Evolutionary conservation across 2,113 vertebrate genomes (phyloP).

Genomic region (Lepisosteus osseus): DNA sequence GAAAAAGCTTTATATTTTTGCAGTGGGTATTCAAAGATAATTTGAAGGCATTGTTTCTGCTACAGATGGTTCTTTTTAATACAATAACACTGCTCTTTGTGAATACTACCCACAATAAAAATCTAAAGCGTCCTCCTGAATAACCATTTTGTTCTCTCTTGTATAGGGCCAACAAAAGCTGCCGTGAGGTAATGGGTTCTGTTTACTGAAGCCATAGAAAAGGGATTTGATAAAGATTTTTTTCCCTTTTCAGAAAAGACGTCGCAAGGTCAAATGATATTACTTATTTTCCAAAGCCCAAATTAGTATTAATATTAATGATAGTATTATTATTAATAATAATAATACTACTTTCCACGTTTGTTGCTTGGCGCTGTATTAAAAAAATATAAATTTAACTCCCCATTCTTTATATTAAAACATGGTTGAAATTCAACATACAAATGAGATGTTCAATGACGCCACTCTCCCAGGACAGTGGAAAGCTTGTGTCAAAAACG

Average conservation of each 20-base stretch:
- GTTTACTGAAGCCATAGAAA: conserved; percentile 98
- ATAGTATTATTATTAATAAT: conserved; percentile 19
- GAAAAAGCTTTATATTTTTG: conserved; percentile 99
- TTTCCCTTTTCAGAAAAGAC: conserved; percentile 76
- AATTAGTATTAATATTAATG: conserved; percentile 7
- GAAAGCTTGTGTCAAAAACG: background rate
- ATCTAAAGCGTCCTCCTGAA: conserved; percentile 99
- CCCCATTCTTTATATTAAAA: too few species aligned
- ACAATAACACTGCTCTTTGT: conserved; percentile 99
- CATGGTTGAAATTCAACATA: too few species aligned
- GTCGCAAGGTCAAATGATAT: conserved; percentile 82
- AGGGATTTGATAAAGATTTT: conserved; percentile 98
- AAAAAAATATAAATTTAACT: too few species aligned
- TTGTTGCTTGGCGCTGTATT: too few species aligned
- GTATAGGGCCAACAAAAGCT: conserved; percentile 98
- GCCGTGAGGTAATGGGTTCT: conserved; percentile 98
- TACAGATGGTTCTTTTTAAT: conserved; percentile 99
- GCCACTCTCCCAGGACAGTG: background rate
- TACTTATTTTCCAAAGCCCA: conserved; percentile 52
- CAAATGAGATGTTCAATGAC: too few species aligned
- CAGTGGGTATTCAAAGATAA: conserved; percentile 99
- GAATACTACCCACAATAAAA: conserved; percentile 98
- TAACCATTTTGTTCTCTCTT: conserved; percentile 99
- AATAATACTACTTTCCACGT: background rate
- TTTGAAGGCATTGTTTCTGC: conserved; percentile 99